Evolutionary conservation across 2,888 invertebrate genomes (phyloP), one percentile per base, ranked within the genome.

Genomic region (Cantharis rufa): DNA sequence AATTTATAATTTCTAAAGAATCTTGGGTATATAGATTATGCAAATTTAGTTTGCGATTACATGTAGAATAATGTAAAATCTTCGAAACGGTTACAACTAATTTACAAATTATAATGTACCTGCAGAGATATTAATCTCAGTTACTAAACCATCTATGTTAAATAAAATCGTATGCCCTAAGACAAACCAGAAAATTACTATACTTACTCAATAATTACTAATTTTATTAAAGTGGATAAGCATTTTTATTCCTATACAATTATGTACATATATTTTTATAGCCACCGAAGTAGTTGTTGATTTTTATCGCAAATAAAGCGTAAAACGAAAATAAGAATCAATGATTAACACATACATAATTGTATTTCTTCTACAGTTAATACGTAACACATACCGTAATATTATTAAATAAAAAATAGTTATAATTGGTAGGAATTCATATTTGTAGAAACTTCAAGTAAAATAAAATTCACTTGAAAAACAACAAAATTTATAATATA

Each of bases 331-430:
- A 80, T 80, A 80, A 78, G 75, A 78, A 79, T 79, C 70, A 68
- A 74, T 81, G 79, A 82, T 82, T 81, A 82, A 82, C 80, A 80
- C 63, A 81, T 80, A 80, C 63, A 81, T 80, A 81, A 81, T 81
- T 32, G 4, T 32, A 10, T 28, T 4, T 32, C 13, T 32, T 13
- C 3, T 13, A 32, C 27, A 28, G 2, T 28, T 28, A 28, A 3
- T 28, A 10, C 3, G 10, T 3, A 10, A 28, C 11, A 28, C 4
- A 11, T 11, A 28, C 10, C 27, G 10, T 3, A 28, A 28, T 10
- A 27, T 27, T 28, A 28, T 28, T 28, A 24, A 1, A 24, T 24
- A 24, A 24, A 1, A 24, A 7, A 5, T 24, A 21, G 4, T 21
- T n/a, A n/a, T 21, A 21, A 2, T 4, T 2, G 2, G 27, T 27